These are phyloP conservation scores for Drosophila melanica DNA, from an alignment of 1,140 invertebrate species.

Conservation along the genomic window DNA sequence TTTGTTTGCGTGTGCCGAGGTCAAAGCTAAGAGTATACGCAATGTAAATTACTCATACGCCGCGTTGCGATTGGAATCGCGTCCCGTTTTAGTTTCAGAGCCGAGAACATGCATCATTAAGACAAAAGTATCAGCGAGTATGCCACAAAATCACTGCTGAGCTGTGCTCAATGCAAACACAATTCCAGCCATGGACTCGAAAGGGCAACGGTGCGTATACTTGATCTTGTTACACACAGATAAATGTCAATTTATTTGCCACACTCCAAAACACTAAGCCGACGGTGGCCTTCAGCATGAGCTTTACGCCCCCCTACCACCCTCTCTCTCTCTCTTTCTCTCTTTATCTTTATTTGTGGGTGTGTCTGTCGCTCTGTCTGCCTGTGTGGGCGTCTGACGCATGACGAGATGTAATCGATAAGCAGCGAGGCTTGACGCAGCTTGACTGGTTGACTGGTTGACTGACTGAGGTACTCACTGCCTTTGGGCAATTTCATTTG, in stretches of 20 bases:
- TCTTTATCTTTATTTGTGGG: background rate
- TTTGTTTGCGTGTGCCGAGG: slow-evolving; percentile 49
- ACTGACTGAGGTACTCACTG: slow-evolving; percentile 24
- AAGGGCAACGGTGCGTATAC: slow-evolving; percentile 69
- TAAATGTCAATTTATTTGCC: slow-evolving; percentile 82
- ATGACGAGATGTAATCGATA: slow-evolving; percentile 74
- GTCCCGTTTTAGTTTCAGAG: slow-evolving; percentile 30
- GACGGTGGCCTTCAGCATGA: slow-evolving; percentile 41
- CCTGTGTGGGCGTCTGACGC: slow-evolving; percentile 29
- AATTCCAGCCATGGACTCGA: slow-evolving; percentile 23
- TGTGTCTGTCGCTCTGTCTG: slow-evolving; percentile 16
- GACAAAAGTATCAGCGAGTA: slow-evolving; percentile 33
- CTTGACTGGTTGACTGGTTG: slow-evolving; percentile 43
- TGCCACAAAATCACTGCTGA: slow-evolving; percentile 48
- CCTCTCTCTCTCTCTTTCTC: background rate
- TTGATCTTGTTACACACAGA: slow-evolving; percentile 80
- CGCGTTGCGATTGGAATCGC: slow-evolving; percentile 43
- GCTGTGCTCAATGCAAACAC: slow-evolving; percentile 39
- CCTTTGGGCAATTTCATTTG: slow-evolving; percentile 69
- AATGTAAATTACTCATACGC: slow-evolving; percentile 50
- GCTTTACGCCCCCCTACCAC: background rate
- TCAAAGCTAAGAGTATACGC: slow-evolving; percentile 30
- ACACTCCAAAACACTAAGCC: slow-evolving; percentile 78
- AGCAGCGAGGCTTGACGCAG: slow-evolving; percentile 58
- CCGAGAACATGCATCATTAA: slow-evolving; percentile 55